Base-by-base conservation (phyloP, 1,140 invertebrate species). In the Hycleus cichorii region DNA sequence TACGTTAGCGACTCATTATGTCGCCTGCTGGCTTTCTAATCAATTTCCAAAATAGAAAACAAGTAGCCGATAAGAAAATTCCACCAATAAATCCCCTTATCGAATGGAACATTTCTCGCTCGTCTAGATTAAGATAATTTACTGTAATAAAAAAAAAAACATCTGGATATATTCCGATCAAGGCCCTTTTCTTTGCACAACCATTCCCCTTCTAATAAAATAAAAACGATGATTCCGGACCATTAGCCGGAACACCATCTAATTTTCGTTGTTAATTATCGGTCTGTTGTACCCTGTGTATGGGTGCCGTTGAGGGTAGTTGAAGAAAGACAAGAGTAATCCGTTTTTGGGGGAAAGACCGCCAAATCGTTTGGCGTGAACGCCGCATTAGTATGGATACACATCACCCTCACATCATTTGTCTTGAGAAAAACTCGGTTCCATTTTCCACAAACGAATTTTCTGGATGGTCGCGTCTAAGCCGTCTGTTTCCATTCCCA, bases 381-480 rank as follows among this genome's bases (percentile, higher is more conserved):
- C 47, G 57, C 51, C 54, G 67, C 69, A 69, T 72, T 70, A 71
- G 66, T 68, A 69, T 70, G 68, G 65, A 69, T 69, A 64, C 32
- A 62, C 64, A 67, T 67, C 67, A 63, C 69, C 67, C 40, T 64
- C 63, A 67, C 67, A 72, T 72, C 71, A 71, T 72, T 72, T 72
- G 71, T 72, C 71, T 72, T 69, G 64, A 65, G 63, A 69, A 72
- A 71, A 71, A 71, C 68, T 66, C 62, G 60, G 68, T 61, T 66
- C 69, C 69, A 70, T 71, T 72, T 72, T 71, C 68, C 64, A 72
- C 71, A 72, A 72, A 72, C 71, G 71, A 72, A 72, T 72, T 72
- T 72, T 71, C 69, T 59, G 67, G 62, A 55, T 69, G 67, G 69
- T 60, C 65, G 69, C 68, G 46, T 55, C 52, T 32, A 39, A 7